Conservation (phyloP, 2,888 invertebrate species). For the Protonemura montana region DNA sequence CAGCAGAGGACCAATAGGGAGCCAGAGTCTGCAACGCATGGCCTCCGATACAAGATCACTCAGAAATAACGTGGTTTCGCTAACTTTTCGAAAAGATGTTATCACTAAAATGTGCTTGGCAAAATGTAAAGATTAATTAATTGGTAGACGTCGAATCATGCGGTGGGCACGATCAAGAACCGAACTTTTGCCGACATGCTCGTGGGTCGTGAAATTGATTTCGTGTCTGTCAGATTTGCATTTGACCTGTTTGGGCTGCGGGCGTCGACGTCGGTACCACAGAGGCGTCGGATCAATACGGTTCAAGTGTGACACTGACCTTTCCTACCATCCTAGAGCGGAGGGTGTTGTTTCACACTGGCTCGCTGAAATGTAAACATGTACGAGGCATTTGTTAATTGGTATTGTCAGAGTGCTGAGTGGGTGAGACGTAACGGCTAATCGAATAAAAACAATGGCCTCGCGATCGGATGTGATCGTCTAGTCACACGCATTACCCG, state of each 20-base stretch:
- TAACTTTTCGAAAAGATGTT: neutral
- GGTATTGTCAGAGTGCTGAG: too few species aligned
- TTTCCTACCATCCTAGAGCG: neutral
- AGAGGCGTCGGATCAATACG: neutral
- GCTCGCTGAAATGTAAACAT: neutral
- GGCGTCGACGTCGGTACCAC: neutral
- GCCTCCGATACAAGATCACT: neutral
- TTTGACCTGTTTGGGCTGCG: neutral
- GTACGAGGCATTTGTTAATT: neutral
- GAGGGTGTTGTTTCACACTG: neutral
- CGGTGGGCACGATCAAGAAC: neutral
- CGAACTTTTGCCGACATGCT: neutral
- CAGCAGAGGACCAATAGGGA: conserved; percentile 13
- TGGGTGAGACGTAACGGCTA: too few species aligned
- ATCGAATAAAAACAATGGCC: too few species aligned
- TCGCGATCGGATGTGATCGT: too few species aligned
- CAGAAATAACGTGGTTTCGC: conserved; percentile 28
- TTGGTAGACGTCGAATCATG: neutral
- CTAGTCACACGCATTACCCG: too few species aligned
- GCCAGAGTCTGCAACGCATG: neutral
- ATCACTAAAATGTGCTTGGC: neutral
- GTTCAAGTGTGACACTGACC: neutral
- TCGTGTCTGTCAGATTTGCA: neutral
- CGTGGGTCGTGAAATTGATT: neutral
- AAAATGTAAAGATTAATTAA: neutral